Evolutionary conservation across 1,140 invertebrate genomes (phyloP).

Genomic region (Drosophila pallidifrons): DNA sequence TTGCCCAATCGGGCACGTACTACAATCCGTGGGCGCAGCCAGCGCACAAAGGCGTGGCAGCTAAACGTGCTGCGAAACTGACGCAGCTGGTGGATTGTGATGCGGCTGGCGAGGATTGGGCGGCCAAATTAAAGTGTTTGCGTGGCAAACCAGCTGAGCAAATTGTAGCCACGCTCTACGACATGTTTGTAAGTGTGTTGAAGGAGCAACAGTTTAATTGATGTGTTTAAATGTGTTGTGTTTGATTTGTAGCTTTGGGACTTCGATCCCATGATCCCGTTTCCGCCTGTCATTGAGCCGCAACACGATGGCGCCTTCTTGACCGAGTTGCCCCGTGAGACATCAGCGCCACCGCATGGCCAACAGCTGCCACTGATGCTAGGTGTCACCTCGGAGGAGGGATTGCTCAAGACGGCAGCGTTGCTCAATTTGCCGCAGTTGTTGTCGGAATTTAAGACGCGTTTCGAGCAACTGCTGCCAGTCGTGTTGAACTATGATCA

Average conservation of each 20-base stretch:
- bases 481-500: conserved; percentile 88
- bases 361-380: conserved; percentile 88
- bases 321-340: conserved; percentile 86
- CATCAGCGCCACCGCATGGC: conserved; percentile 85
- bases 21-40: conserved; percentile 91
- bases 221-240: neutral
- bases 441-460: conserved; percentile 86
- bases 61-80: conserved; percentile 87
- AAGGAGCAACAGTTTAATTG: no score
- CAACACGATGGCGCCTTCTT: conserved; percentile 89
- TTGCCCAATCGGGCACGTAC: conserved; percentile 92
- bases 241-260: conserved; percentile 87
- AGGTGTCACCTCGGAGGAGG: conserved; percentile 89
- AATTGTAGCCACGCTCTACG: conserved; percentile 87
- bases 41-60: conserved; percentile 87
- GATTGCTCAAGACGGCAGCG: conserved; percentile 87
- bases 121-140: conserved; percentile 87
- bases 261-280: conserved; percentile 90
- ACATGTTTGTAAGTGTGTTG: conserved; percentile 85
- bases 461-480: conserved; percentile 87
- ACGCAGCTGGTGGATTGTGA: conserved; percentile 87
- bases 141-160: conserved; percentile 86
- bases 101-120: conserved; percentile 71
- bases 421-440: conserved; percentile 80
- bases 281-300: conserved; percentile 90